Percentiles rank a stretch among this genome's conserved stretches.
These are phyloP conservation scores for Eleutherodactylus coqui DNA, from an alignment of 2,797 vertebrate genomes.

Conservation along the genomic window DNA sequence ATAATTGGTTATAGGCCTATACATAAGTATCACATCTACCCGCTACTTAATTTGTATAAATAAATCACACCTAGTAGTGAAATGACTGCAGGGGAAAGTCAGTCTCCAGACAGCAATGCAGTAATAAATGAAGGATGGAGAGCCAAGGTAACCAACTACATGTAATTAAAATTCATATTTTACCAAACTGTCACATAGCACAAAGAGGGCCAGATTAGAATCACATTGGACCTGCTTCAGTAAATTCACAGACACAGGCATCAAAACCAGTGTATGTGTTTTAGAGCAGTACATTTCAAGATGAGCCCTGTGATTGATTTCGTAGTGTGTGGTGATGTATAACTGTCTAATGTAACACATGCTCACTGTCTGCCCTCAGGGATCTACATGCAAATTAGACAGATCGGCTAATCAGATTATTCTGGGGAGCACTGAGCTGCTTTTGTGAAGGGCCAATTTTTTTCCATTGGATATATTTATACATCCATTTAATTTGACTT, in stretches of 20 bases:
- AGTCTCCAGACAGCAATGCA: slow-evolving; percentile 47
- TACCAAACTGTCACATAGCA: slow-evolving; percentile 47
- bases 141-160: slow-evolving; percentile 44
- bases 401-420: slow-evolving; percentile 64
- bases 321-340: slow-evolving; percentile 64
- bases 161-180: slow-evolving; percentile 55
- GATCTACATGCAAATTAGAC: slow-evolving; percentile 64
- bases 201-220: slow-evolving; percentile 21
- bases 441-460: slow-evolving; percentile 53
- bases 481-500: slow-evolving; percentile 50
- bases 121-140: slow-evolving; percentile 34
- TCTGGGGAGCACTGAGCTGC: slow-evolving; percentile 56
- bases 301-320: slow-evolving; percentile 62
- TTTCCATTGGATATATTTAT: slow-evolving; percentile 51
- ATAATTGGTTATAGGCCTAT: slow-evolving; percentile 43
- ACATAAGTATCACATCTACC: slow-evolving; percentile 31
- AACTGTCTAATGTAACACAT: slow-evolving; percentile 64
- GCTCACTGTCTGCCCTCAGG: slow-evolving; percentile 63
- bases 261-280: slow-evolving; percentile 49
- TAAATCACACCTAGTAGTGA: slow-evolving; percentile 55
- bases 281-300: slow-evolving; percentile 46
- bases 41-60: slow-evolving; percentile 34
- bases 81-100: slow-evolving; percentile 49
- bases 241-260: slow-evolving; percentile 46
- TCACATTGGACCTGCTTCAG: slow-evolving; percentile 50